A percentile compares a stretch with the other conserved stretches of the same genome.
Evolutionary conservation across 1,140 invertebrate species (phyloP).

Genomic region (Drosophila micromelanica): DNA sequence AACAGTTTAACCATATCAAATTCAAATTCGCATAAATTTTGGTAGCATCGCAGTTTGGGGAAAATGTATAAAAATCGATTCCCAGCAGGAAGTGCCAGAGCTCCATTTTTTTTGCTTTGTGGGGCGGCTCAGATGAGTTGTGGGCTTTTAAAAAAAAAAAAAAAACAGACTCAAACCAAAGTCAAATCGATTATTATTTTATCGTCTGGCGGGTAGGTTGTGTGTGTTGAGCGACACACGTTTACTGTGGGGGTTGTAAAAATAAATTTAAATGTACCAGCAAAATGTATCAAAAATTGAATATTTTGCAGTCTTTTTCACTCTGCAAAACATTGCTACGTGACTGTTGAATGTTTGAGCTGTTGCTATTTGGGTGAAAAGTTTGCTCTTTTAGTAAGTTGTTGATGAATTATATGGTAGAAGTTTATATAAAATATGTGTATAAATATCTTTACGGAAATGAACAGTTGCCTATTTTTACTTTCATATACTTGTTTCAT

Average conservation of each 20-base stretch:
- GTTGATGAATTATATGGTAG: constrained; percentile 24
- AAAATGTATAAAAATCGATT: constrained; percentile 67
- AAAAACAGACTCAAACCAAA: constrained; percentile 67
- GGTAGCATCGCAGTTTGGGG: constrained; percentile 25
- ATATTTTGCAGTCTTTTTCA: constrained; percentile 52
- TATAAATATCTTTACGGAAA: not conserved
- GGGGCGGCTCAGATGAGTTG: constrained; percentile 47
- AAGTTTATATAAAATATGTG: not conserved
- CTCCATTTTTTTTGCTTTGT: constrained; percentile 51
- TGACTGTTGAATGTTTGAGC: constrained; percentile 62
- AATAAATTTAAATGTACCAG: constrained; percentile 74
- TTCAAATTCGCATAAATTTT: constrained; percentile 79
- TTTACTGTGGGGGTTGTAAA: constrained; percentile 57
- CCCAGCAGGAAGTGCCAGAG: constrained; percentile 58
- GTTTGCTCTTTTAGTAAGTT: constrained; percentile 16
- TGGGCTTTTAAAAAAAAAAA: constrained; percentile 18
- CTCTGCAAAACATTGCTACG: constrained; percentile 43
- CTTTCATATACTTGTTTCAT: too few species aligned
- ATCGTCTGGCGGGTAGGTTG: constrained; percentile 53
- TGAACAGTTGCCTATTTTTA: too few species aligned
- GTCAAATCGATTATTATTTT: constrained; percentile 80
- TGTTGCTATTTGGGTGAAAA: constrained; percentile 36
- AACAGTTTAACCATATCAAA: constrained; percentile 79
- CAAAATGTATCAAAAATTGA: constrained; percentile 75
- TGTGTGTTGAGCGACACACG: constrained; percentile 31